Evolutionary conservation across 2,113 vertebrate genomes (phyloP).

Genomic region (Pygathrix nemaeus): DNA sequence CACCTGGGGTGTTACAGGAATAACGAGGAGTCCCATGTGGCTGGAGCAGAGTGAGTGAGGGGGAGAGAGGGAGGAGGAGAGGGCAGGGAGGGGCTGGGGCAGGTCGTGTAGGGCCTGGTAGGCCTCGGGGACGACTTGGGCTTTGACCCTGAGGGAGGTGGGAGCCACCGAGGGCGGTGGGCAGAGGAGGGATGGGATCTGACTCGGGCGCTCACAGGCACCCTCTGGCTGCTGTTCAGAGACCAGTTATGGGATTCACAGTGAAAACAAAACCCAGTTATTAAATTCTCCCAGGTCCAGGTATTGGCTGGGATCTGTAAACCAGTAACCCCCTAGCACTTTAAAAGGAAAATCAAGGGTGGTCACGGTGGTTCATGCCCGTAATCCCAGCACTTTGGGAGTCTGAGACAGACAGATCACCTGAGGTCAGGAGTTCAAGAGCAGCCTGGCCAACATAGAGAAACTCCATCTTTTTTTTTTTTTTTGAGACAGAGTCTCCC

Average conservation of each 20-base stretch:
- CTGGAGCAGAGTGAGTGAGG: background rate
- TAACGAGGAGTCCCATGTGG: rapidly evolving
- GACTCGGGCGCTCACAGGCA: background rate
- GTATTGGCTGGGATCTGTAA: background rate
- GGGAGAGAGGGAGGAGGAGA: background rate
- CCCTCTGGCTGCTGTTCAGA: background rate
- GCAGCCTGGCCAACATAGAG: too few relatives aligned
- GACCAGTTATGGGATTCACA: background rate
- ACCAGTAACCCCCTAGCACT: background rate
- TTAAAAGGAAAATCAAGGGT: too few relatives aligned
- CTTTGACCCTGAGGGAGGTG: too few relatives aligned
- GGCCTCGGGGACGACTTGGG: rapidly evolving
- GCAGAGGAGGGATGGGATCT: too few relatives aligned
- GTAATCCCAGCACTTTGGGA: too few relatives aligned
- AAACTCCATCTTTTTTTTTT: too few relatives aligned
- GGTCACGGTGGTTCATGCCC: too few relatives aligned
- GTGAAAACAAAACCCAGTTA: background rate
- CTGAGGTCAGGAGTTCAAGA: too few relatives aligned
- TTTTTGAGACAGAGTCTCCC: too few relatives aligned
- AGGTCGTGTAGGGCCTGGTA: background rate
- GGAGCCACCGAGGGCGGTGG: too few relatives aligned
- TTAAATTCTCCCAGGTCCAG: background rate
- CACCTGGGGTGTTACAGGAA: rapidly evolving
- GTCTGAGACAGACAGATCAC: too few relatives aligned
- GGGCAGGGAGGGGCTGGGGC: background rate